phyloP scores from a whole-genome alignment of 2,113 vertebrate species.

The Calidris pugnax region DNA sequence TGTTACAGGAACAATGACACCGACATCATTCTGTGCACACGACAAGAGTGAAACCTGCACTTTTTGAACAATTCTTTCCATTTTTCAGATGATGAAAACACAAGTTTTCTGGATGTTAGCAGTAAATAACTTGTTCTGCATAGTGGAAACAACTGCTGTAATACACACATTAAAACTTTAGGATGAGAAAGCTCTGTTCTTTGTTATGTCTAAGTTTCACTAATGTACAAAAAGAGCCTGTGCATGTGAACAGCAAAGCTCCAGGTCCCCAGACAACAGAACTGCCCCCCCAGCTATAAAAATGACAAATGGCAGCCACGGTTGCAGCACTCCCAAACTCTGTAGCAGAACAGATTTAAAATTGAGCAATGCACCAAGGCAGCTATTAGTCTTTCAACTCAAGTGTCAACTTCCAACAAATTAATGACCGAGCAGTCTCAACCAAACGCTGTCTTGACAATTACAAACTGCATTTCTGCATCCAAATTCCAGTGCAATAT shows the following conservation, averaged over 20 bases:
- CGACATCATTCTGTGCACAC: background rate
- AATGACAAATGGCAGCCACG: conserved; percentile 6
- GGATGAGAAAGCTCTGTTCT: background rate
- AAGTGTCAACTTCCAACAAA: conserved; percentile 24
- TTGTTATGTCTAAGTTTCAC: background rate
- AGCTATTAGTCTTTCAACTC: conserved; percentile 34
- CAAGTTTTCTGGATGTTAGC: background rate
- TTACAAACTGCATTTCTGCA: conserved; percentile 24
- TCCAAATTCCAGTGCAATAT: background rate
- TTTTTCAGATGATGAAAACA: background rate
- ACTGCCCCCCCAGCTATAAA: background rate
- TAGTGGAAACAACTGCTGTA: background rate
- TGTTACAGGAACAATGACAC: background rate
- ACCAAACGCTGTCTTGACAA: conserved; percentile 20
- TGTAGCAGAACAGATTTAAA: background rate
- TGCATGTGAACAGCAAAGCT: background rate
- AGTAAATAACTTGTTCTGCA: background rate
- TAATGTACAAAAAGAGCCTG: background rate
- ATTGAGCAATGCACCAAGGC: background rate
- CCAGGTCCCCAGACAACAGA: background rate
- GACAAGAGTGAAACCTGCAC: background rate
- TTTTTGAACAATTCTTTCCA: background rate
- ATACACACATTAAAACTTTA: background rate
- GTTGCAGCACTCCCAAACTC: background rate
- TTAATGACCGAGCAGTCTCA: background rate